phyloP scores from a whole-genome alignment of 2,113 vertebrate species.

The Proterorhinus semilunaris region DNA sequence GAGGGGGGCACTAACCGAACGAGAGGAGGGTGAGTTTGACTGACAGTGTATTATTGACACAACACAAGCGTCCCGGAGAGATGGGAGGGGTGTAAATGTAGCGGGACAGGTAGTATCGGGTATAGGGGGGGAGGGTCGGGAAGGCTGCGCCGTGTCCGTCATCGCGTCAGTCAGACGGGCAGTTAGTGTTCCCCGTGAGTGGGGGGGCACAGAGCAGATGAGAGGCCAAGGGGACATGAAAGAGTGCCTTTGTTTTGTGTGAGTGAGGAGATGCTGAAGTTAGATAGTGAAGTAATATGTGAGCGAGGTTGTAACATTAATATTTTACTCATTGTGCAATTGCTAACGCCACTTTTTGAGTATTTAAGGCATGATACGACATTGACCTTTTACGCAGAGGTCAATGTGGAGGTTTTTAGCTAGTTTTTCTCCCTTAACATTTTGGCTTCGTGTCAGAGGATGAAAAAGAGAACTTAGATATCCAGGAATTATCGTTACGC shows the following conservation, averaged over 20 bases:
- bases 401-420: too few species aligned
- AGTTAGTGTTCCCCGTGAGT: constrained; percentile 15
- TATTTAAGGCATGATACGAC: too few species aligned
- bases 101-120: constrained; percentile 4
- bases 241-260: neutral
- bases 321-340: too few species aligned
- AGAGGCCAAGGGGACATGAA: constrained; percentile 11
- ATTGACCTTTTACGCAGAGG: too few species aligned
- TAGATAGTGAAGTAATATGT: neutral
- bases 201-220: constrained; percentile 39
- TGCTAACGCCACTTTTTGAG: too few species aligned
- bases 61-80: constrained; percentile 29
- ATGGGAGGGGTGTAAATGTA: constrained; percentile 24
- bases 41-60: constrained; percentile 29
- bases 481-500: too few species aligned
- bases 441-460: too few species aligned
- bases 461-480: too few species aligned
- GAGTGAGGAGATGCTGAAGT: neutral
- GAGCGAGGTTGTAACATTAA: too few species aligned
- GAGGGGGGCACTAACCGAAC: constrained; percentile 35
- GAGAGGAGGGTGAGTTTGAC: neutral
- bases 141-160: constrained; percentile 49
- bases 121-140: constrained; percentile 2
- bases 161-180: constrained; percentile 43
- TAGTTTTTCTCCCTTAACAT: too few species aligned